Evolutionary conservation across 2,797 vertebrate species (phyloP).

Genomic region (Neopelma chrysocephalum): DNA sequence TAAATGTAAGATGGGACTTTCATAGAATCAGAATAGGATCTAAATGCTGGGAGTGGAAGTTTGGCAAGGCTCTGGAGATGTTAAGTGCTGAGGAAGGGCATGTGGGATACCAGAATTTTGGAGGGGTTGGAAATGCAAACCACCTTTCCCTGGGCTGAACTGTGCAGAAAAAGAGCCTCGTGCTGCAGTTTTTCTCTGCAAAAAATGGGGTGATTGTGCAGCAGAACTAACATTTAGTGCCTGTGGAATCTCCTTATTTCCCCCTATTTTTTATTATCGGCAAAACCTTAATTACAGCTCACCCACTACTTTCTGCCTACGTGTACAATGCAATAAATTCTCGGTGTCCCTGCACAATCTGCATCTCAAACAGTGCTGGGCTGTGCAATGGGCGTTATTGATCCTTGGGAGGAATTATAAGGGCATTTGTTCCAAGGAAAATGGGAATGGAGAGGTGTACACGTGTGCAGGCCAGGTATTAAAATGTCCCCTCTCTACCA

Average conservation of each 20-base stretch:
- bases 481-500: background rate
- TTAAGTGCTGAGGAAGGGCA: background rate
- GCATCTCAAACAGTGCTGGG: conserved; percentile 58
- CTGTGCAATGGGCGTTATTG: conserved; percentile 66
- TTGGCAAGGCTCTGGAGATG: background rate
- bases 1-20: accelerated
- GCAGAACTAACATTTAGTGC: conserved; percentile 21
- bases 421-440: conserved; percentile 68
- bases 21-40: background rate
- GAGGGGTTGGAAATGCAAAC: background rate
- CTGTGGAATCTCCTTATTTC: conserved; percentile 54
- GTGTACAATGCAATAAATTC: conserved; percentile 75
- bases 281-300: conserved; percentile 80
- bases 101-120: background rate
- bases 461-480: background rate
- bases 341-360: conserved; percentile 40
- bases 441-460: conserved; percentile 7
- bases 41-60: background rate
- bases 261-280: conserved; percentile 73
- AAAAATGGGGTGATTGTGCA: conserved; percentile 6
- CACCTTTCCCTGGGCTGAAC: conserved; percentile 16
- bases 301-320: conserved; percentile 65
- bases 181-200: conserved; percentile 33
- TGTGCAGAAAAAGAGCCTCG: conserved; percentile 52
- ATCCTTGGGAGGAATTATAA: conserved; percentile 75